Evolutionary conservation across 2,888 invertebrate species (phyloP).

Genomic region (Zaprionus lineosus): DNA sequence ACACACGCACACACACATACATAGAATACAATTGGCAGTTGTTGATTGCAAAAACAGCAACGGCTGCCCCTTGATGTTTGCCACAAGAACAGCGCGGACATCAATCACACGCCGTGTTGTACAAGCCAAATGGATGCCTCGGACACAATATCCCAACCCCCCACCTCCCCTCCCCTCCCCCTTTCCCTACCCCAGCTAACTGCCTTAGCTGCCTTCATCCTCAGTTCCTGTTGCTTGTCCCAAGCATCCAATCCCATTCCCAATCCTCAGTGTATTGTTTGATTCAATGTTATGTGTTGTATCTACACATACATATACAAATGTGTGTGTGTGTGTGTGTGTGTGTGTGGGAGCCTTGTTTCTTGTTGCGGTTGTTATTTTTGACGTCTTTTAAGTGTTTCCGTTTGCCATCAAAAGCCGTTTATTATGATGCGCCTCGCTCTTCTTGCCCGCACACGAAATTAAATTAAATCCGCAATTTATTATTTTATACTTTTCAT

Average conservation of each 20-base stretch:
- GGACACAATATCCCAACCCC: slow-evolving; percentile 1
- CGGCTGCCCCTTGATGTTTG: slow-evolving; percentile 18
- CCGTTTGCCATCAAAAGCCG: slow-evolving; percentile 64
- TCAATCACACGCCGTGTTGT: slow-evolving; percentile 57
- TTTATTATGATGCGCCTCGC: slow-evolving; percentile 65
- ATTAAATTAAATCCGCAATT: slow-evolving; percentile 73
- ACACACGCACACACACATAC: background rate
- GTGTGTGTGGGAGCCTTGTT: too few relatives aligned
- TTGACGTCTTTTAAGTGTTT: slow-evolving; percentile 47
- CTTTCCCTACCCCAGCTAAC: background rate
- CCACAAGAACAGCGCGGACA: slow-evolving; percentile 55
- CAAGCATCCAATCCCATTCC: too few relatives aligned
- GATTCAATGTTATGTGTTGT: too few relatives aligned
- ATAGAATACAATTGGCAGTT: slow-evolving; percentile 15
- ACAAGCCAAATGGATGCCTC: background rate
- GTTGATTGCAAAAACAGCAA: slow-evolving; percentile 35
- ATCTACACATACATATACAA: too few relatives aligned
- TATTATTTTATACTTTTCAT: slow-evolving; percentile 64
- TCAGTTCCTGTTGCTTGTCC: background rate
- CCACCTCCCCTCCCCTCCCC: background rate
- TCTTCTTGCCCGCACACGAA: slow-evolving; percentile 40
- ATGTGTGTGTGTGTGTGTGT: too few relatives aligned
- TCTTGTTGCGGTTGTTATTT: slow-evolving; percentile 33
- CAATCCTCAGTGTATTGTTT: background rate
- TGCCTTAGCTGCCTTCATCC: background rate